phyloP scores from a whole-genome alignment of 30 jellyfish, hydroid and myxozoan genomes.

The Cassiopea xamachana region DNA sequence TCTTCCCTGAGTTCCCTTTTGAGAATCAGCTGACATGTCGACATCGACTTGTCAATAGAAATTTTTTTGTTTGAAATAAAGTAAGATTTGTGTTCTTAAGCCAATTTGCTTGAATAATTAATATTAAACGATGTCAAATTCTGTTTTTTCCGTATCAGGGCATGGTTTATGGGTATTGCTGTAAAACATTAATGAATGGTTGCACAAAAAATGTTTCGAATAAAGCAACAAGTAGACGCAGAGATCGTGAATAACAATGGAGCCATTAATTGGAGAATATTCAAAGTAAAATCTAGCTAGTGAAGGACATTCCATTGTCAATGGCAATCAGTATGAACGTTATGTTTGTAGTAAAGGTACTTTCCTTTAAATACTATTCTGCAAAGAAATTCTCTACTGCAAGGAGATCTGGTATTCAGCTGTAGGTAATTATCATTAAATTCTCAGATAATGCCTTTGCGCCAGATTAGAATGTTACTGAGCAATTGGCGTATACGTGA shows the following conservation, averaged over 20 bases:
- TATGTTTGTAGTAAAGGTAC: not conserved
- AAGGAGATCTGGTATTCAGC: not conserved
- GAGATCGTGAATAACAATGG: slow-evolving; percentile 4
- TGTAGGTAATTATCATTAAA: not conserved
- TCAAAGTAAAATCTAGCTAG: not conserved
- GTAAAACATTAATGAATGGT: slow-evolving; percentile 40
- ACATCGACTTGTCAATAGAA: not conserved
- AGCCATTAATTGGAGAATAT: slow-evolving; percentile 29
- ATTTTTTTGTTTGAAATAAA: not conserved
- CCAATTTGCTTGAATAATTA: slow-evolving; percentile 10
- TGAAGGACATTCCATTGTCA: not conserved
- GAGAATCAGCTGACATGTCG: no score
- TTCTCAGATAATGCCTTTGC: not conserved
- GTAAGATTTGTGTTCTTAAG: slow-evolving; percentile 18
- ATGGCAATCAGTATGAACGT: not conserved
- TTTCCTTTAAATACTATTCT: not conserved
- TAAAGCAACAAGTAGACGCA: slow-evolving; percentile 6
- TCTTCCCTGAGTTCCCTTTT: no score
- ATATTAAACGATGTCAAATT: slow-evolving; percentile 9
- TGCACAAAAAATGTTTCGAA: not conserved
- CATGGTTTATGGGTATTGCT: slow-evolving; percentile 35
- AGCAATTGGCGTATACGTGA: no score
- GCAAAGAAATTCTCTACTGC: not conserved
- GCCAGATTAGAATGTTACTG: not conserved
- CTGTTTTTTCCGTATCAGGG: slow-evolving; percentile 10